These are phyloP conservation scores for Coenobita brevimanus DNA, from an alignment of 1,140 invertebrate species.

Conservation along the genomic window DNA sequence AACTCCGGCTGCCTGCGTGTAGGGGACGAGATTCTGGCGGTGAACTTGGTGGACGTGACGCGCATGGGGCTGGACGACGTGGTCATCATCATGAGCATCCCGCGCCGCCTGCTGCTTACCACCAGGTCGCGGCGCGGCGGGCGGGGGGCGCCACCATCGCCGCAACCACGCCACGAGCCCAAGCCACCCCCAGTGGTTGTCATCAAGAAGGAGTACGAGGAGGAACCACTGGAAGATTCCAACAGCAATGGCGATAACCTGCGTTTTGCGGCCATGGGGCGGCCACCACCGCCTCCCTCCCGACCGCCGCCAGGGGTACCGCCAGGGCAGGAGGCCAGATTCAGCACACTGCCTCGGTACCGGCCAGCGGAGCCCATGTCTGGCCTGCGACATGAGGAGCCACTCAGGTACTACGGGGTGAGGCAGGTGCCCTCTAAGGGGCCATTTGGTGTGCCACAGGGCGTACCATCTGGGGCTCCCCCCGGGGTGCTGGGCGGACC, in stretches of 20 bases:
- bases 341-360: constrained; percentile 68
- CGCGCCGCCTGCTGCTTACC: constrained; percentile 92
- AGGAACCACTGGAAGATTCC: constrained; percentile 88
- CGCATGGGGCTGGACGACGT: constrained; percentile 99
- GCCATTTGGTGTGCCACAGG: constrained; percentile 62
- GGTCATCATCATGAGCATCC: constrained; percentile 99
- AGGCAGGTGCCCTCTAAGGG: constrained; percentile 71
- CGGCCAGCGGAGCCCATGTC: constrained; percentile 62
- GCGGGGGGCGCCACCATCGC: constrained; percentile 77
- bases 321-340: constrained; percentile 60
- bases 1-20: constrained; percentile 96
- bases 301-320: constrained; percentile 68
- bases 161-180: constrained; percentile 82
- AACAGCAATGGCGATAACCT: constrained; percentile 71
- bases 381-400: constrained; percentile 75
- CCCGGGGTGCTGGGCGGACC: constrained; percentile 59
- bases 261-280: constrained; percentile 57
- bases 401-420: constrained; percentile 88
- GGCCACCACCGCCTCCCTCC: constrained; percentile 69
- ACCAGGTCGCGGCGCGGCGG: constrained; percentile 79
- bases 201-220: constrained; percentile 79
- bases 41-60: constrained; percentile 97
- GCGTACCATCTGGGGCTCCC: constrained; percentile 30
- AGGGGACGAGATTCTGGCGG: constrained; percentile 98
- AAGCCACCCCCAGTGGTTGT: constrained; percentile 94